Conservation (phyloP, 2,888 invertebrate species). For the Ennomos erosarius region DNA sequence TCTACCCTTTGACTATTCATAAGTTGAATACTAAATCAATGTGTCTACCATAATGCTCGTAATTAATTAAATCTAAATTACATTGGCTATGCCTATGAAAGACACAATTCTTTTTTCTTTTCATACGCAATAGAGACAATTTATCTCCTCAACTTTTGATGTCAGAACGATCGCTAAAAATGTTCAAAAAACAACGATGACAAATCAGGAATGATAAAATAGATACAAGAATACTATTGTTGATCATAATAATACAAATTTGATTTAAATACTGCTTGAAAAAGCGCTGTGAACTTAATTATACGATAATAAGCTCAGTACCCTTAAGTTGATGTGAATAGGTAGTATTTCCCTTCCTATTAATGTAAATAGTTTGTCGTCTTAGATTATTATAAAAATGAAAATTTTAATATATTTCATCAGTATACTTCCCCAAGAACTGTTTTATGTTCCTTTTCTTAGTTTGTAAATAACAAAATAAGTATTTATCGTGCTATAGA, state of each 20-base stretch:
- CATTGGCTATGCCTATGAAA: too few species aligned
- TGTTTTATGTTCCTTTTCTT: slow-evolving; percentile 83
- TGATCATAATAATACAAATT: slow-evolving; percentile 41
- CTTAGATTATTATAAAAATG: slow-evolving; percentile 62
- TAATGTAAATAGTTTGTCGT: slow-evolving; percentile 75
- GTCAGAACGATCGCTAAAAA: slow-evolving; percentile 38
- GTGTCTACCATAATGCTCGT: too few species aligned
- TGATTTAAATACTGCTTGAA: slow-evolving; percentile 62
- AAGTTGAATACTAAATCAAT: too few species aligned
- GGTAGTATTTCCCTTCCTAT: slow-evolving; percentile 67
- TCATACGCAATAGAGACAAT: too few species aligned
- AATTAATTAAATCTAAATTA: too few species aligned
- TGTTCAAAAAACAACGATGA: neutral
- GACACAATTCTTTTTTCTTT: too few species aligned
- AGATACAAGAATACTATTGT: slow-evolving; percentile 46
- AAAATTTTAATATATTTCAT: slow-evolving; percentile 80
- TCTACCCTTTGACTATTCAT: too few species aligned
- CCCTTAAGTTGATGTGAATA: slow-evolving; percentile 67
- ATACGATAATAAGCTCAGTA: slow-evolving; percentile 73
- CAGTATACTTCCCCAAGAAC: slow-evolving; percentile 77
- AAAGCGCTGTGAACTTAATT: slow-evolving; percentile 70
- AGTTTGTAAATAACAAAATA: slow-evolving; percentile 78
- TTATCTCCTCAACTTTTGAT: slow-evolving; percentile 34
- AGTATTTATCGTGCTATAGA: slow-evolving; percentile 63
- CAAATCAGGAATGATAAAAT: slow-evolving; percentile 53